phyloP scores from a whole-genome alignment of 2,797 vertebrate genomes.

The Enteromius mattozi region DNA sequence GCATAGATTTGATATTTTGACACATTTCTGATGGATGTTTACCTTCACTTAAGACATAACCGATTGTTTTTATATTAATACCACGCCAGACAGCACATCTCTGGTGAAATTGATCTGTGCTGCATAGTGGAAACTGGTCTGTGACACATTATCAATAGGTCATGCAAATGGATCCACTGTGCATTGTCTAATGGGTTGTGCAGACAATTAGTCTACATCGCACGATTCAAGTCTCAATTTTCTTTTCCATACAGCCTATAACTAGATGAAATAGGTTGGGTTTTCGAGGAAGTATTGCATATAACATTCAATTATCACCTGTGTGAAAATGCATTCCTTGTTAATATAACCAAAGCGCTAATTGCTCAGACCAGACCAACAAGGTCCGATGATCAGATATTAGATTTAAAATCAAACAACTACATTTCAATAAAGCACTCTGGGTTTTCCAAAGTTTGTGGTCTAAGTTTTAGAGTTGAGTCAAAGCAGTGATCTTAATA shows the following conservation, averaged over 20 bases:
- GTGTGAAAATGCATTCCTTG: neutral
- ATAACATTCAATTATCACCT: constrained; percentile 8
- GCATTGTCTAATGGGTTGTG: neutral
- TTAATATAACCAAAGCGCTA: neutral
- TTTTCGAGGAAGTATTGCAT: constrained; percentile 6
- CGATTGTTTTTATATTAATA: neutral
- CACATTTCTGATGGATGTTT: neutral
- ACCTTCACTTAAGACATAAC: neutral
- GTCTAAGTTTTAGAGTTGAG: neutral
- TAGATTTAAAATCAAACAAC: neutral
- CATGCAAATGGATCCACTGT: neutral
- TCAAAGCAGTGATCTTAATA: neutral
- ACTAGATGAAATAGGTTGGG: neutral
- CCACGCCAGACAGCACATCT: neutral
- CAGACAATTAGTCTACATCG: constrained; percentile 10
- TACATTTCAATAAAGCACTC: neutral
- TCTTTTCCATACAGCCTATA: neutral
- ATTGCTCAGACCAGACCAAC: neutral
- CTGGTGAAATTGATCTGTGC: neutral
- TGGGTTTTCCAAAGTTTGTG: neutral
- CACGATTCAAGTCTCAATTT: neutral
- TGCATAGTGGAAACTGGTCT: constrained; percentile 4
- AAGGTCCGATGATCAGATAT: neutral
- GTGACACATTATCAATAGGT: constrained; percentile 13
- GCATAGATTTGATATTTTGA: neutral